Conservation (phyloP, 2,113 vertebrate species). For the Porphyrio hochstetteri region DNA sequence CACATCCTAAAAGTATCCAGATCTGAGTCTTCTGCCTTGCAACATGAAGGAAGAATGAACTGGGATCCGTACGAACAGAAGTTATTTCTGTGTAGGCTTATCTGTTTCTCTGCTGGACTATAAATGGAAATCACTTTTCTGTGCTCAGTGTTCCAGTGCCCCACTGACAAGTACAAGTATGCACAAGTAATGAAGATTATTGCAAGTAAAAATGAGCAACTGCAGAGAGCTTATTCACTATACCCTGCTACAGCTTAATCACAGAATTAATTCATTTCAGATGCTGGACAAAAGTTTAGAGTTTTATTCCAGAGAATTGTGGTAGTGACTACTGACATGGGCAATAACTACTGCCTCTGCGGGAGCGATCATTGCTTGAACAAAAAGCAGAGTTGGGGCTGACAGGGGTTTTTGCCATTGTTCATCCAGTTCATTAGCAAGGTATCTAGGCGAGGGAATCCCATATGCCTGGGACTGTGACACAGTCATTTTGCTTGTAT, state of each 20-base stretch:
- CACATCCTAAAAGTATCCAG: background rate
- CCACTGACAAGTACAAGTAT: background rate
- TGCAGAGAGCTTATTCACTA: background rate
- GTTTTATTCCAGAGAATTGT: background rate
- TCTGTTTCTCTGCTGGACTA: background rate
- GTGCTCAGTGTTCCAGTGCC: background rate
- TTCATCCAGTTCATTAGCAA: background rate
- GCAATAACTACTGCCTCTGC: background rate
- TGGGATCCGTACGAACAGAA: background rate
- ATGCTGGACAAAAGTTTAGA: background rate
- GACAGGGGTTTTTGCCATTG: background rate
- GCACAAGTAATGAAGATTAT: background rate
- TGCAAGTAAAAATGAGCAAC: background rate
- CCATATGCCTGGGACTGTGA: background rate
- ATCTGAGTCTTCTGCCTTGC: background rate
- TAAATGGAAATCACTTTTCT: background rate
- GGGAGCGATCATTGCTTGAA: background rate
- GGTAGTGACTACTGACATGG: background rate
- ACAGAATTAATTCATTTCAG: background rate
- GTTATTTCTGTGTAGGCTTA: background rate
- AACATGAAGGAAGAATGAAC: background rate
- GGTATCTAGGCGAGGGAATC: background rate
- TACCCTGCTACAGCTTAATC: background rate
- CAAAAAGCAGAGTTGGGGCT: background rate
- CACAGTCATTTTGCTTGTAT: background rate